phyloP scores from a whole-genome alignment of 2,797 vertebrate genomes.

The Urophycis tenuis region DNA sequence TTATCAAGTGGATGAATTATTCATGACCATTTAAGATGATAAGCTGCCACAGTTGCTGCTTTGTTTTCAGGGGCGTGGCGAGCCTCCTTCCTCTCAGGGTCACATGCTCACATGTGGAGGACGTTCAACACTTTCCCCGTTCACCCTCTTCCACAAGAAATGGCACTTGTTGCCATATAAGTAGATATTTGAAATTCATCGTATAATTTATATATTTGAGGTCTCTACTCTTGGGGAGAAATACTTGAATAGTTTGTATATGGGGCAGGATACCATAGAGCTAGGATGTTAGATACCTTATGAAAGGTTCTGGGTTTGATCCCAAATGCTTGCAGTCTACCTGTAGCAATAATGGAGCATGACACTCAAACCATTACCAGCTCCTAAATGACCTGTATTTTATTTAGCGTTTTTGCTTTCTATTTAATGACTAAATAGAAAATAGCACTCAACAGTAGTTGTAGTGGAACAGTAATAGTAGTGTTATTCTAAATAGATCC shows the following conservation, averaged over 20 bases:
- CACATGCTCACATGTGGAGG: not conserved
- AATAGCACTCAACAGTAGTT: not conserved
- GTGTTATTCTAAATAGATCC: slow-evolving; percentile 32
- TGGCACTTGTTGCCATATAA: not conserved
- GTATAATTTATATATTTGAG: not conserved
- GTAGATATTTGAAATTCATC: slow-evolving; percentile 2
- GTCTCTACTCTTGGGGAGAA: not conserved
- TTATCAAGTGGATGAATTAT: slow-evolving; percentile 41
- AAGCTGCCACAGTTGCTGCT: slow-evolving; percentile 30
- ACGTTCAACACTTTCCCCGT: not conserved
- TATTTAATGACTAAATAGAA: not conserved
- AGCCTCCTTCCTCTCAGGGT: not conserved
- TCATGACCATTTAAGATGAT: slow-evolving; percentile 28
- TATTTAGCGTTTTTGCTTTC: not conserved
- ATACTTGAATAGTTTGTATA: not conserved
- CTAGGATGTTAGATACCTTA: not conserved
- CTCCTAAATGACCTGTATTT: not conserved
- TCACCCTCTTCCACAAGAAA: not conserved
- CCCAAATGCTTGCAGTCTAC: not conserved
- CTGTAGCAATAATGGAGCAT: not conserved
- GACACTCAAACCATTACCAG: not conserved
- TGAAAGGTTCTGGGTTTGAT: not conserved
- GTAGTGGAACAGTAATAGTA: slow-evolving; percentile 16
- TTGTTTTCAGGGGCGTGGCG: slow-evolving; percentile 7
- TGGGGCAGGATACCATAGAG: not conserved